Percentiles rank a stretch among this genome's conserved stretches.
Evolutionary conservation across 2,797 vertebrate species (phyloP).

Genomic region (Sebastiscus albofasciatus): DNA sequence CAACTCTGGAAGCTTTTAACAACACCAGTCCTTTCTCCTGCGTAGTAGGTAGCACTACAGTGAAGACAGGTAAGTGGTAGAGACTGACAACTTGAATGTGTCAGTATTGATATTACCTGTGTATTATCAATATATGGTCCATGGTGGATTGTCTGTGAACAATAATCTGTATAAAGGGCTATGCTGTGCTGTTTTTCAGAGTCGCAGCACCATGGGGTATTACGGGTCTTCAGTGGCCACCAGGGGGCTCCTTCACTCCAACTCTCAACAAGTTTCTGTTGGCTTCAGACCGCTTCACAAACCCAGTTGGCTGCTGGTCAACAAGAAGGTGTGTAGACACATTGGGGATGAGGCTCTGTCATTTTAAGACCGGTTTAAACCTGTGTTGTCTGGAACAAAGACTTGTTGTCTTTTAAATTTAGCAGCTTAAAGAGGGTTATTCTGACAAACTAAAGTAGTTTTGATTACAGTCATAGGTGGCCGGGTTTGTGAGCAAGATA

Average conservation of each 20-base stretch:
- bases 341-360: background rate
- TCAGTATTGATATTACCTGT: background rate
- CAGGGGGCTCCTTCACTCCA: slow-evolving; percentile 93
- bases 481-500: background rate
- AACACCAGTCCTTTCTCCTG: too few relatives aligned
- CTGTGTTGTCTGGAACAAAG: background rate
- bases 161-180: background rate
- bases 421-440: too few relatives aligned
- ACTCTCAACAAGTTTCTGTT: slow-evolving; percentile 84
- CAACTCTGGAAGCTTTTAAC: too few relatives aligned
- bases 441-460: background rate
- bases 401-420: background rate
- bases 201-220: slow-evolving; percentile 80
- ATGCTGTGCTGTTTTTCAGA: slow-evolving; percentile 74
- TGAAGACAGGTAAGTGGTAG: too few relatives aligned
- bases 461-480: background rate
- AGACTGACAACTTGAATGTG: too few relatives aligned
- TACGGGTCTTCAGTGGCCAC: slow-evolving; percentile 91
- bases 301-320: slow-evolving; percentile 92
- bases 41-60: too few relatives aligned
- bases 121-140: background rate
- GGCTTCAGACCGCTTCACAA: slow-evolving; percentile 96
- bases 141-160: background rate
- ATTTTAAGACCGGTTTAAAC: background rate
- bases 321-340: slow-evolving; percentile 85